A percentile compares a stretch with the other conserved stretches of the same genome.
These are phyloP conservation scores for Ormyrus thymus DNA, from an alignment of 2,888 invertebrate species.

Conservation along the genomic window DNA sequence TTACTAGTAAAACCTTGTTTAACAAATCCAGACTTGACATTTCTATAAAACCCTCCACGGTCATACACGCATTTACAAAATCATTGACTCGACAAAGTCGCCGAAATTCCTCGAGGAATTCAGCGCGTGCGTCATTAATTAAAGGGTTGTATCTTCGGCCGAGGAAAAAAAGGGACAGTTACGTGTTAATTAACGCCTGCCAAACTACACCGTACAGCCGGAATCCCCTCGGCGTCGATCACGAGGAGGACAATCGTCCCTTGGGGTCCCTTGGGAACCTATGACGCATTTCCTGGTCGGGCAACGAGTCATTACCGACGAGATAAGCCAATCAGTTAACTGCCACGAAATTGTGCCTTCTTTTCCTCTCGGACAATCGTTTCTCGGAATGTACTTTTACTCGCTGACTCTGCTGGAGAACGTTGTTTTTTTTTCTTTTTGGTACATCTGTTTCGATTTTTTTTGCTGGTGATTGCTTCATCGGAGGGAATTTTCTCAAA, in stretches of 20 bases:
- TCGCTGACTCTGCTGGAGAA: neutral
- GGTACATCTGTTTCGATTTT: no score
- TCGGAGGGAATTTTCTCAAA: no score
- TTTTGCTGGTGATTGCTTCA: no score
- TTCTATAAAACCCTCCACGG: no score
- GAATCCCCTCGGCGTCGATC: slow-evolving; percentile 9
- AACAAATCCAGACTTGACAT: no score
- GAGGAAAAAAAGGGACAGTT: slow-evolving; percentile 10
- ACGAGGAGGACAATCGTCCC: slow-evolving; percentile 13
- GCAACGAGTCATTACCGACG: slow-evolving; percentile 31
- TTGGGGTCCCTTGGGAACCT: neutral
- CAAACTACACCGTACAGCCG: slow-evolving; percentile 16
- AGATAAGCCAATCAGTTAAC: slow-evolving; percentile 47
- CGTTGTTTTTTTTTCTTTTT: no score
- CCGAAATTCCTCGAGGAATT: neutral
- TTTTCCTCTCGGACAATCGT: slow-evolving; percentile 4
- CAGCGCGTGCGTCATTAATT: slow-evolving; percentile 1
- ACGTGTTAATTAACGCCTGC: slow-evolving; percentile 35
- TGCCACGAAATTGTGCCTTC: slow-evolving; percentile 19
- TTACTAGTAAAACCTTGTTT: no score
- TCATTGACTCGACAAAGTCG: no score
- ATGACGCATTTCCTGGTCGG: slow-evolving; percentile 43
- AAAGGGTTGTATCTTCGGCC: neutral
- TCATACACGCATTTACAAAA: no score
- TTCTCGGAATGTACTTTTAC: neutral